These are phyloP conservation scores for Cantharis rustica DNA, from an alignment of 2,888 invertebrate genomes.

Conservation along the genomic window DNA sequence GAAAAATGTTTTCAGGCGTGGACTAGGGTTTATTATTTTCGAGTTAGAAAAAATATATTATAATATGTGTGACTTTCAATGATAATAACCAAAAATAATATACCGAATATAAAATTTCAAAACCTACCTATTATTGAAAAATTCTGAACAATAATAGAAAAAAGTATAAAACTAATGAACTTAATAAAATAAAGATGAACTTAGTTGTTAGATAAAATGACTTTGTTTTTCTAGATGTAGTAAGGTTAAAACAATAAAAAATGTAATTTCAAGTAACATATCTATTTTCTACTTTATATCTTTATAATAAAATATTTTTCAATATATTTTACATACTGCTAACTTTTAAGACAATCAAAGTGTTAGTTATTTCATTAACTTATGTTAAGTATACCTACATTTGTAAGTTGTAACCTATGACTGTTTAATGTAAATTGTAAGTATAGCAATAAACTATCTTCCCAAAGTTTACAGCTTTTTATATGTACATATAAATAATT, in stretches of 20 bases:
- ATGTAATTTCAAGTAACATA: constrained; percentile 21
- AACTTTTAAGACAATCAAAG: constrained; percentile 26
- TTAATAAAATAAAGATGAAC: not conserved
- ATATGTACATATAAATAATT: not conserved
- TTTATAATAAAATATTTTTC: constrained; percentile 23
- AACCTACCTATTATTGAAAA: not conserved
- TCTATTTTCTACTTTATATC: constrained; percentile 28
- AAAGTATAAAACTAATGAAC: not conserved
- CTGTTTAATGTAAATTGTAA: constrained; percentile 34
- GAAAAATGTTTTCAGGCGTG: not conserved
- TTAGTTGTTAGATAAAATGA: not conserved
- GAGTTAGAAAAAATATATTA: not conserved
- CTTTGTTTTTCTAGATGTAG: not conserved
- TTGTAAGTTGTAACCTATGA: constrained; percentile 18
- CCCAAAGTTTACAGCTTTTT: not conserved
- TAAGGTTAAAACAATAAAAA: constrained; percentile 5
- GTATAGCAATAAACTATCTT: constrained; percentile 30
- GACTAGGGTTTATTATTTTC: not conserved
- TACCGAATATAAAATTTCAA: not conserved
- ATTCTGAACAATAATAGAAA: not conserved
- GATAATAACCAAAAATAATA: not conserved
- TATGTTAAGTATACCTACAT: constrained; percentile 4
- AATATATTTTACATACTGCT: constrained; percentile 25
- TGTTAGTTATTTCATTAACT: constrained; percentile 7
- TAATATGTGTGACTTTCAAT: not conserved